Evolutionary conservation across 2,113 vertebrate genomes (phyloP).

Genomic region (Ramphastos sulfuratus): DNA sequence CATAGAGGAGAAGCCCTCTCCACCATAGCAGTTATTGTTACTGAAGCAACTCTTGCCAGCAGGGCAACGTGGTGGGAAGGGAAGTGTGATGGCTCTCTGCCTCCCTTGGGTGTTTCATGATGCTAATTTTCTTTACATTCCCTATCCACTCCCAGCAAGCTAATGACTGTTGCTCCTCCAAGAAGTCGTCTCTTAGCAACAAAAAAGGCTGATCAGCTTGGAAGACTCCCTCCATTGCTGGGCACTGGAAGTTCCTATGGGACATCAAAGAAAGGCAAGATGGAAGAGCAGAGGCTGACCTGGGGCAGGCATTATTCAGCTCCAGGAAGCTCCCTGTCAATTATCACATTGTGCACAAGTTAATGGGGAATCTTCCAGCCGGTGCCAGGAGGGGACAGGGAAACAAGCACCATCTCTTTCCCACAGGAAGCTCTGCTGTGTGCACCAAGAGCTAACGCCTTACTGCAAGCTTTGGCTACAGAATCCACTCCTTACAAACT

Average conservation of each 20-base stretch:
- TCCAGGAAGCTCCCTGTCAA: conserved; percentile 45
- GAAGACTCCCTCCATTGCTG: neutral
- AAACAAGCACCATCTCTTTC: neutral
- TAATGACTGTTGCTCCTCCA: conserved; percentile 23
- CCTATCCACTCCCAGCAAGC: neutral
- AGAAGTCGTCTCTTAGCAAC: conserved; percentile 1
- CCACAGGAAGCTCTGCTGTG: neutral
- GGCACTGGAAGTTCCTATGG: neutral
- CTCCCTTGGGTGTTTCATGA: accelerated
- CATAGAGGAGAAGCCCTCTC: neutral
- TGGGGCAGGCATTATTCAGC: neutral
- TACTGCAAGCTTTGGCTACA: neutral
- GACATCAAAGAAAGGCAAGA: neutral
- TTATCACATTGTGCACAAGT: neutral
- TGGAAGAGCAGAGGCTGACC: conserved; percentile 1
- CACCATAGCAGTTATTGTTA: neutral
- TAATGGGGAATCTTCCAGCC: neutral
- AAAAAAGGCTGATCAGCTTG: neutral
- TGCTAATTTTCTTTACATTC: neutral
- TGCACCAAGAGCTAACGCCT: neutral
- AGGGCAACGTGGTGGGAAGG: too few species aligned
- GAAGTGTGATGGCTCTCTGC: neutral
- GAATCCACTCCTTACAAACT: neutral
- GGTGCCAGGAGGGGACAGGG: neutral
- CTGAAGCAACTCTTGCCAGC: neutral